phyloP scores from a whole-genome alignment of 2,888 invertebrate species.

The Lampropteryx suffumata region DNA sequence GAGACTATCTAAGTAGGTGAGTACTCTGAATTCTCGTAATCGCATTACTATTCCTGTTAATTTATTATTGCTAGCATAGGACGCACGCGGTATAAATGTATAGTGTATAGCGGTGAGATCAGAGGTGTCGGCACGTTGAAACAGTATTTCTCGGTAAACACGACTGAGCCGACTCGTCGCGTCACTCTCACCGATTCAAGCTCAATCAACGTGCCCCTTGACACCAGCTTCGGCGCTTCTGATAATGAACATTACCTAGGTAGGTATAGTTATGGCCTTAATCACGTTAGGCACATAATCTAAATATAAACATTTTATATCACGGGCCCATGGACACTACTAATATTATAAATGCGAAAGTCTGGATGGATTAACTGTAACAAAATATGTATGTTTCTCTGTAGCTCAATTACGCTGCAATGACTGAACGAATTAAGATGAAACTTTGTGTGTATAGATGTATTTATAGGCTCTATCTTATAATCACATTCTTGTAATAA shows the following conservation, averaged over 20 bases:
- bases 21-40: slow-evolving; percentile 28
- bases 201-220: slow-evolving; percentile 70
- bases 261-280: slow-evolving; percentile 20
- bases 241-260: slow-evolving; percentile 42
- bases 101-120: slow-evolving; percentile 56
- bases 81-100: slow-evolving; percentile 32
- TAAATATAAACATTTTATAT: slow-evolving; percentile 27
- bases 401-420: no score
- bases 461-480: no score
- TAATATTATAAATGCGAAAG: no score
- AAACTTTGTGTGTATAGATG: no score
- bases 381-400: no score
- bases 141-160: slow-evolving; percentile 59
- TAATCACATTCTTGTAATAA: no score
- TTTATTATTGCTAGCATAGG: slow-evolving; percentile 31
- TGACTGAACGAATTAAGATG: no score
- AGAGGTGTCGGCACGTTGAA: slow-evolving; percentile 62
- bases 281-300: slow-evolving; percentile 37
- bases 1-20: slow-evolving; percentile 17
- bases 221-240: slow-evolving; percentile 53
- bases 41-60: slow-evolving; percentile 29
- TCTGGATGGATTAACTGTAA: no score
- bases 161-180: slow-evolving; percentile 38
- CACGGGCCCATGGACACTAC: not conserved
- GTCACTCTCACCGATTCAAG: slow-evolving; percentile 35